These are phyloP conservation scores for Lycocerus yunnanus DNA, from an alignment of 2,888 invertebrate species.

Conservation along the genomic window DNA sequence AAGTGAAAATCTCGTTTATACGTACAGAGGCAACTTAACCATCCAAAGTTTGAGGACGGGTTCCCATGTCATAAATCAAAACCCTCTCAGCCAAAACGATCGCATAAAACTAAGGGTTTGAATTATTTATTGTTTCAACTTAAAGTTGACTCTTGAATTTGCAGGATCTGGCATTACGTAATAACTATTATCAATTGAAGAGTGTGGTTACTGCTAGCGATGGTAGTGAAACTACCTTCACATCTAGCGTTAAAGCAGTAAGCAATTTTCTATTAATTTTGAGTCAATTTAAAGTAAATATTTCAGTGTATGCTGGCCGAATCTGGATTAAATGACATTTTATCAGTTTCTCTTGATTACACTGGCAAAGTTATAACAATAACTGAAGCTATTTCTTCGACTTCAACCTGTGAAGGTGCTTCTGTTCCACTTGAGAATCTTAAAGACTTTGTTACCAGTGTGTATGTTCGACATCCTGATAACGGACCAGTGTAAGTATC, in stretches of 20 bases:
- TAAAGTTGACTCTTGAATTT: conserved; percentile 39
- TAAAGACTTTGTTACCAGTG: conserved; percentile 73
- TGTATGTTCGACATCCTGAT: conserved; percentile 80
- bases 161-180: conserved; percentile 66
- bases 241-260: conserved; percentile 81
- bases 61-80: conserved; percentile 66
- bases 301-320: conserved; percentile 73
- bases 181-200: conserved; percentile 77
- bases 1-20: conserved; percentile 60
- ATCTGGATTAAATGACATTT: conserved; percentile 75
- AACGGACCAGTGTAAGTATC: conserved; percentile 76
- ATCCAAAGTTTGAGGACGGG: conserved; percentile 73
- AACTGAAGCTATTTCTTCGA: conserved; percentile 60
- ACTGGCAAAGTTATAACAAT: conserved; percentile 79
- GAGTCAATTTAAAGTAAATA: conserved; percentile 7
- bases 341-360: conserved; percentile 81
- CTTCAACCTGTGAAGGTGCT: conserved; percentile 56
- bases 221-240: conserved; percentile 68
- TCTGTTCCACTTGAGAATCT: conserved; percentile 52
- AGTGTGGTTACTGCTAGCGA: conserved; percentile 71
- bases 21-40: conserved; percentile 70
- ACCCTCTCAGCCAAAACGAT: conserved; percentile 61
- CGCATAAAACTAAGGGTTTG: conserved; percentile 61
- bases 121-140: neutral
- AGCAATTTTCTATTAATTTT: conserved; percentile 38